A percentile compares a stretch with the other conserved stretches of the same genome.
phyloP scores from a whole-genome alignment of 2,888 invertebrate species.

The Noctua janthe region DNA sequence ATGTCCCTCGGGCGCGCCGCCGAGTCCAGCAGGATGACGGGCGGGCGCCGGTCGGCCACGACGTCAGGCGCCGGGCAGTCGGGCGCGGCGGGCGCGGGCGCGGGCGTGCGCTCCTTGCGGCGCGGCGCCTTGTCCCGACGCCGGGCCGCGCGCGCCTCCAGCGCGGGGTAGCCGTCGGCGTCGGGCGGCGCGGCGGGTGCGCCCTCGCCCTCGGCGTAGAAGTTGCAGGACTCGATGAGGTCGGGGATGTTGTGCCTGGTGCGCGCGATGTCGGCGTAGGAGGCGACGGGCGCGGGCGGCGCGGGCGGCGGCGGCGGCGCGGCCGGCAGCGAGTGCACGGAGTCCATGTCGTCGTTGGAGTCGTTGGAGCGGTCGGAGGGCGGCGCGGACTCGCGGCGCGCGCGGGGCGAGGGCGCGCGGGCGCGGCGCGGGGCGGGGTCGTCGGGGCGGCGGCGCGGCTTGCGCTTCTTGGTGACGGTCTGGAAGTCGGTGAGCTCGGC shows the following conservation, averaged over 20 bases:
- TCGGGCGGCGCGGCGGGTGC: conserved; percentile 55
- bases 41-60: conserved; percentile 90
- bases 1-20: conserved; percentile 87
- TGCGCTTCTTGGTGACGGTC: conserved; percentile 95
- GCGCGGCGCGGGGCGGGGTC: conserved; percentile 76
- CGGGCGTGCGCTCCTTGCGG: conserved; percentile 53
- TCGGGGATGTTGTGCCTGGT: conserved; percentile 88
- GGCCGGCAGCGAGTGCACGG: conserved; percentile 94
- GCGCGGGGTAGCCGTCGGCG: conserved; percentile 71
- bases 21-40: conserved; percentile 94
- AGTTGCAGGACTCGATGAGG: conserved; percentile 89
- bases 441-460: conserved; percentile 93
- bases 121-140: conserved; percentile 57
- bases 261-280: conserved; percentile 96
- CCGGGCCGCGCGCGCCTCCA: conserved; percentile 68
- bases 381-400: conserved; percentile 92
- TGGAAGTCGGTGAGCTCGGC: conserved; percentile 93
- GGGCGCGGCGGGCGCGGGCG: conserved; percentile 70
- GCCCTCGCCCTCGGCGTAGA: conserved; percentile 82
- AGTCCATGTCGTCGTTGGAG: conserved; percentile 95
- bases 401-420: conserved; percentile 83
- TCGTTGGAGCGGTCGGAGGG: conserved; percentile 95
- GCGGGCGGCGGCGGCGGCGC: conserved; percentile 89
- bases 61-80: conserved; percentile 84
- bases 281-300: conserved; percentile 91